Evolutionary conservation across 2,888 invertebrate genomes (phyloP).

Genomic region (Cantharis nigra): DNA sequence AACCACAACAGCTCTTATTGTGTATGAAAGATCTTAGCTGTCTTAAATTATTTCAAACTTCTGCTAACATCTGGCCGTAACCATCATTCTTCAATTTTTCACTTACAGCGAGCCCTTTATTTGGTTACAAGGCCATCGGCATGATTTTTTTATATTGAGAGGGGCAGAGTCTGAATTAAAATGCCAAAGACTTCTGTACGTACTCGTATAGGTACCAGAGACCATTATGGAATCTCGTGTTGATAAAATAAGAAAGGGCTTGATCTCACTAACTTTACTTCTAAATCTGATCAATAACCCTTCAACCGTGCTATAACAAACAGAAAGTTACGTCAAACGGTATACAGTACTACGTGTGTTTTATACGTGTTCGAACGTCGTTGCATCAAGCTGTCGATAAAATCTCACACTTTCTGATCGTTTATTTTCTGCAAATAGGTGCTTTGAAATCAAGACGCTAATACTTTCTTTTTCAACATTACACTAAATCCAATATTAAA

Average conservation of each 20-base stretch:
- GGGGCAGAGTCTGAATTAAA: slow-evolving; percentile 31
- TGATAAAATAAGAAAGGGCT: slow-evolving; percentile 33
- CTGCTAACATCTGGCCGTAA: slow-evolving; percentile 41
- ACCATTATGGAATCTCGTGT: slow-evolving; percentile 29
- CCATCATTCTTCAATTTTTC: slow-evolving; percentile 44
- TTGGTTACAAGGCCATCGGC: slow-evolving; percentile 16
- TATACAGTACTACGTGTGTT: slow-evolving; percentile 36
- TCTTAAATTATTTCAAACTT: slow-evolving; percentile 42
- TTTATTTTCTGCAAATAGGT: slow-evolving; percentile 30
- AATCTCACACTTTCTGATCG: slow-evolving; percentile 35
- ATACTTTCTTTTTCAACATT: background rate
- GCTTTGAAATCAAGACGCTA: background rate
- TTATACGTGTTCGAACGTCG: slow-evolving; percentile 35
- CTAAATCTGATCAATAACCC: slow-evolving; percentile 11
- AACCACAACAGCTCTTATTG: slow-evolving; percentile 26
- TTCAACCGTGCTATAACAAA: slow-evolving; percentile 27
- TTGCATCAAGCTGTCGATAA: slow-evolving; percentile 28
- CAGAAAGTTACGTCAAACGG: slow-evolving; percentile 31
- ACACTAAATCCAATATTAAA: background rate
- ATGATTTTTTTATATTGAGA: slow-evolving; percentile 1
- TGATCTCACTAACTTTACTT: slow-evolving; percentile 14
- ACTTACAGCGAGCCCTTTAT: slow-evolving; percentile 38
- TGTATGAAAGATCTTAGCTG: slow-evolving; percentile 37
- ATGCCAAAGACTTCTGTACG: slow-evolving; percentile 33
- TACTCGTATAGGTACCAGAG: slow-evolving; percentile 26